Conservation (phyloP, 1,140 invertebrate species). For the Conus ventricosus region DNA sequence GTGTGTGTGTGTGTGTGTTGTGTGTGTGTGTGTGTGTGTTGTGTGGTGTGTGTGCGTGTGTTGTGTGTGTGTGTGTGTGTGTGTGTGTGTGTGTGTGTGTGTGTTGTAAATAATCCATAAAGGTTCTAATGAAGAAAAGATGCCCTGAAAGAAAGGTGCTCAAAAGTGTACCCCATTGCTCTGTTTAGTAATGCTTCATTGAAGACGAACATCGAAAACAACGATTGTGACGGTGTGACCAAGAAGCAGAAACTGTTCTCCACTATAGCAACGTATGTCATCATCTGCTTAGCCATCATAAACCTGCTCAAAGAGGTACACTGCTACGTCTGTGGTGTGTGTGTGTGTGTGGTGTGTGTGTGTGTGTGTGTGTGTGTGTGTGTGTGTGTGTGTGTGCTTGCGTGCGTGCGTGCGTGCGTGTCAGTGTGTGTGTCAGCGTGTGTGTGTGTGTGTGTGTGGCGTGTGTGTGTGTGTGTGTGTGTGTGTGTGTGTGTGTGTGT, state of each 20-base stretch:
- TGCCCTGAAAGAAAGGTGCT: neutral
- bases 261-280: constrained; percentile 70
- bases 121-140: too few relatives aligned
- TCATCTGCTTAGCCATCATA: constrained; percentile 72
- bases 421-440: too few relatives aligned
- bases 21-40: too few relatives aligned
- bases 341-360: neutral
- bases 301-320: constrained; percentile 75
- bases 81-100: too few relatives aligned
- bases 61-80: too few relatives aligned
- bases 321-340: neutral
- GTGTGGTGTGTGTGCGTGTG: too few relatives aligned
- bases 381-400: neutral
- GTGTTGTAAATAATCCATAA: too few relatives aligned
- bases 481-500: neutral
- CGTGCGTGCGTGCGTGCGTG: neutral
- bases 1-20: too few relatives aligned
- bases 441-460: too few relatives aligned
- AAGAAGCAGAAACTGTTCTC: constrained; percentile 59
- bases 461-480: too few relatives aligned
- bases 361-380: neutral
- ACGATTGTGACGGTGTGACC: constrained; percentile 33
- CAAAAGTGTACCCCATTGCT: neutral
- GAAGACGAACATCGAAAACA: constrained; percentile 26
- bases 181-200: neutral